phyloP scores from a whole-genome alignment of 2,888 invertebrate genomes.

The Neoaliturus tenellus region DNA sequence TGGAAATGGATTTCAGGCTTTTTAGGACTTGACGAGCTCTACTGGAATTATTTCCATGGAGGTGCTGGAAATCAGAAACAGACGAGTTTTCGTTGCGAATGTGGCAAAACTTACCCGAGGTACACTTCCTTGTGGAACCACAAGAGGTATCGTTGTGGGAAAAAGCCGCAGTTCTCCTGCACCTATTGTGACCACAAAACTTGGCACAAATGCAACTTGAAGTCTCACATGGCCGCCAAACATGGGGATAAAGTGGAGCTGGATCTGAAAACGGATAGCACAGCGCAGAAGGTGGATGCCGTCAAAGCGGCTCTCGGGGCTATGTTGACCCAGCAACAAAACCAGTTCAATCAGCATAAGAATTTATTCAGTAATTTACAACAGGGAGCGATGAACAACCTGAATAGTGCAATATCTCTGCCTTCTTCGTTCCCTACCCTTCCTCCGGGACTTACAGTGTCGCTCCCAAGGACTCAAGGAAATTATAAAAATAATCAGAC shows the following conservation, averaged over 20 bases:
- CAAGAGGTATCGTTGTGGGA: slow-evolving; percentile 69
- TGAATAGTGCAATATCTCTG: background rate
- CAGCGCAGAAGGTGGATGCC: background rate
- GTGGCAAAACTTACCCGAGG: slow-evolving; percentile 77
- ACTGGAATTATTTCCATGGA: slow-evolving; percentile 36
- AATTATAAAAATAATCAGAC: background rate
- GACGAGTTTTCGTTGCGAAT: slow-evolving; percentile 69
- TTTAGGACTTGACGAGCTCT: background rate
- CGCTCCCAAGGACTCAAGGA: background rate
- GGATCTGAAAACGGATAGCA: background rate
- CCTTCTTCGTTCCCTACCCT: background rate
- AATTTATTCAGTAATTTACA: background rate
- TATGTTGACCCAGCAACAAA: background rate
- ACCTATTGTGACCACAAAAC: slow-evolving; percentile 44
- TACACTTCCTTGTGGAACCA: slow-evolving; percentile 77
- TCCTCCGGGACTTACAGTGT: slow-evolving; percentile 21
- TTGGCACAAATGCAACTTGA: slow-evolving; percentile 60
- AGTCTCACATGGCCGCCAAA: slow-evolving; percentile 62
- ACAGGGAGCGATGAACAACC: background rate
- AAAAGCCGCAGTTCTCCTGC: slow-evolving; percentile 65
- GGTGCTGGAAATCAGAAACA: background rate
- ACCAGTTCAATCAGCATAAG: background rate
- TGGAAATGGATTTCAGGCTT: slow-evolving; percentile 15
- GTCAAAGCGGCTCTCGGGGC: background rate
- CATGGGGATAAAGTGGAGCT: slow-evolving; percentile 59